phyloP scores from a whole-genome alignment of 2,888 invertebrate species.

The Drosophila histrio region DNA sequence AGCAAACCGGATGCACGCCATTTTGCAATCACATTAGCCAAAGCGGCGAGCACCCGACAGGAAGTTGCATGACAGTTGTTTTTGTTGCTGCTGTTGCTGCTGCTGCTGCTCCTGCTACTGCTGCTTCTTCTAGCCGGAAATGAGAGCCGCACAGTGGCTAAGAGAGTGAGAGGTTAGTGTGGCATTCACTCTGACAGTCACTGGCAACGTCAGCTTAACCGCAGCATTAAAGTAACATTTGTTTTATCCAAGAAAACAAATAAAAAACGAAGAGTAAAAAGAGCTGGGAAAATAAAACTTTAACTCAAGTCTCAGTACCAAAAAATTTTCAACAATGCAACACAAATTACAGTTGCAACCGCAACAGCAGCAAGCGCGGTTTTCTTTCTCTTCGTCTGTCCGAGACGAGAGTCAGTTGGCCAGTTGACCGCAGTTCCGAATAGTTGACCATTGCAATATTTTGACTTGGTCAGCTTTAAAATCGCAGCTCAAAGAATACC shows the following conservation, averaged over 20 bases:
- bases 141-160: conserved; percentile 48
- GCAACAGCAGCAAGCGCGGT: conserved; percentile 46
- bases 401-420: conserved; percentile 5
- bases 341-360: conserved; percentile 71
- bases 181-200: conserved; percentile 12
- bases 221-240: conserved; percentile 77
- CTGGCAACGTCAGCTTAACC: conserved; percentile 51
- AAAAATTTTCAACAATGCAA: conserved; percentile 65
- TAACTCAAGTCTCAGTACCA: conserved; percentile 30
- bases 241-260: conserved; percentile 56
- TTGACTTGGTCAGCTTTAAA: conserved; percentile 70
- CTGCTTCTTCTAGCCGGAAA: conserved; percentile 53
- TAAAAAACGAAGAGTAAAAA: not conserved
- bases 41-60: conserved; percentile 31
- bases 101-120: conserved; percentile 7
- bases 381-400: conserved; percentile 1
- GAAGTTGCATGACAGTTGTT: conserved; percentile 58
- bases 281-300: conserved; percentile 8
- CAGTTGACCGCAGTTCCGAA: conserved; percentile 60
- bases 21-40: conserved; percentile 74
- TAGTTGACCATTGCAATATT: conserved; percentile 75
- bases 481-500: conserved; percentile 26
- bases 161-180: conserved; percentile 9
- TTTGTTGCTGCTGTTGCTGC: conserved; percentile 18
- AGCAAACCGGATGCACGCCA: conserved; percentile 61